These are phyloP conservation scores for Dicrostonyx torquatus DNA, from an alignment of 2,797 vertebrate species.

Conservation along the genomic window DNA sequence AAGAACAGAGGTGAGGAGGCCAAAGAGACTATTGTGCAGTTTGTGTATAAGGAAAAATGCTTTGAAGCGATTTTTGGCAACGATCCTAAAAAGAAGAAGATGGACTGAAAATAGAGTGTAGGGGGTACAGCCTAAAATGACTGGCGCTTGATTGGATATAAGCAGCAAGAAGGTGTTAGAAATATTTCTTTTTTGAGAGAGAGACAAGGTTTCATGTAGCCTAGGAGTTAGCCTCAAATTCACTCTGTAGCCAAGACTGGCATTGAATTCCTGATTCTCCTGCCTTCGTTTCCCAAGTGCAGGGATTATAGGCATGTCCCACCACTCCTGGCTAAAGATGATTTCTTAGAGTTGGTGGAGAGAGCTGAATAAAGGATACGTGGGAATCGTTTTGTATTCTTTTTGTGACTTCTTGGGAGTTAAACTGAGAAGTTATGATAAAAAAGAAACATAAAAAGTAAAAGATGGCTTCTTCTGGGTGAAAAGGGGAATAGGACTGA, in stretches of 20 bases:
- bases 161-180: neutral
- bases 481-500: neutral
- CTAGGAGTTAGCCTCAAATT: neutral
- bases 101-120: neutral
- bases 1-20: conserved; percentile 29
- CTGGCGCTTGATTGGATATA: conserved; percentile 11
- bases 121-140: conserved; percentile 52
- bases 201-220: neutral
- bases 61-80: conserved; percentile 42
- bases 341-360: neutral
- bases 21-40: conserved; percentile 11
- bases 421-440: neutral
- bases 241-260: neutral
- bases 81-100: conserved; percentile 36
- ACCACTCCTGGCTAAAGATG: neutral
- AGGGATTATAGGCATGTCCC: neutral
- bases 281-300: neutral
- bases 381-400: neutral
- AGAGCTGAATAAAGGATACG: neutral
- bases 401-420: conserved; percentile 44
- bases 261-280: neutral
- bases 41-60: conserved; percentile 45
- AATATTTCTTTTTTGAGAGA: neutral
- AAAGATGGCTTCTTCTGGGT: conserved; percentile 40
- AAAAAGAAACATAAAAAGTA: conserved; percentile 30